phyloP scores from a whole-genome alignment of 2,113 vertebrate genomes.

The Gorsachius goisagi region DNA sequence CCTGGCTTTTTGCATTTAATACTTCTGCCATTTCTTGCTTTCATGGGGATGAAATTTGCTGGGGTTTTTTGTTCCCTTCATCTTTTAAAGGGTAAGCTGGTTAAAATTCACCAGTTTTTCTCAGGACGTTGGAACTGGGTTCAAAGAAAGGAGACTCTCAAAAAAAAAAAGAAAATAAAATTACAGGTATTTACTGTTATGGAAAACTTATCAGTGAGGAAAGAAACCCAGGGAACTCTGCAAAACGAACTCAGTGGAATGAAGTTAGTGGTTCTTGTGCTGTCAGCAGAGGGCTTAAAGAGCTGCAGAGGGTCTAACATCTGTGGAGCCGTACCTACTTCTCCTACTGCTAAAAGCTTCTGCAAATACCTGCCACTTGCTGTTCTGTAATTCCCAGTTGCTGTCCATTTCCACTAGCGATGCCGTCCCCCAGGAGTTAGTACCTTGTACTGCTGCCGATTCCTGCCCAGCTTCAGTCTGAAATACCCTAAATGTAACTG shows the following conservation, averaged over 20 bases:
- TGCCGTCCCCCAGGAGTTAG: neutral
- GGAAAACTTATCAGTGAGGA: neutral
- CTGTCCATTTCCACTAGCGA: neutral
- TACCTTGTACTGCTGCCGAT: neutral
- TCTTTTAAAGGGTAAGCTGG: neutral
- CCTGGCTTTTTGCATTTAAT: conserved; percentile 21
- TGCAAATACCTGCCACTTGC: neutral
- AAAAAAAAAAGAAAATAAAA: neutral
- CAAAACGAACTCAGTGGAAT: neutral
- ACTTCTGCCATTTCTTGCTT: neutral
- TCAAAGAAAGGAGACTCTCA: neutral
- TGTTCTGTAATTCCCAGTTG: neutral
- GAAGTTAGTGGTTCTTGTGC: neutral
- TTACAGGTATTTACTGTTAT: neutral
- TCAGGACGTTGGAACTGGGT: no score
- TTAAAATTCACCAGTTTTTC: neutral
- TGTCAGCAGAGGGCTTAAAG: conserved; percentile 52
- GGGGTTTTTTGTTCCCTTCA: neutral
- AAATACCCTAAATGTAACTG: neutral
- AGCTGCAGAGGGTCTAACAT: neutral
- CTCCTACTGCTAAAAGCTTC: neutral
- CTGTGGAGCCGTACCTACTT: neutral
- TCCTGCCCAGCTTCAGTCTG: neutral
- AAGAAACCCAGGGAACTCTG: neutral
- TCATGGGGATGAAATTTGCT: neutral